Percentiles rank a stretch among this genome's conserved stretches.
Evolutionary conservation across 1,140 invertebrate species (phyloP).

Genomic region (Ladona fulva): DNA sequence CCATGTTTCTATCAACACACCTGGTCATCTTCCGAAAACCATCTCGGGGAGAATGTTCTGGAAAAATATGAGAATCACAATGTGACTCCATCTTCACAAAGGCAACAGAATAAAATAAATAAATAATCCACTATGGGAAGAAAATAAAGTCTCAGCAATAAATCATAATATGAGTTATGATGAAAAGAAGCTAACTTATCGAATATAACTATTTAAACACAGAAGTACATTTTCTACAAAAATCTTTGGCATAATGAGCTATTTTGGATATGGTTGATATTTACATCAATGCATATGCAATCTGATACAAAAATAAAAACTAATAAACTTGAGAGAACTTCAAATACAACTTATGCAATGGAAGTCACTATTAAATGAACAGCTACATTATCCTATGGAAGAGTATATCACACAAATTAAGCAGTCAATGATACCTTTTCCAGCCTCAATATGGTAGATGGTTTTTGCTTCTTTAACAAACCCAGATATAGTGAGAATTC

Average conservation of each 20-base stretch:
- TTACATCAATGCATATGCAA: too few species aligned
- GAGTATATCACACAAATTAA: not conserved
- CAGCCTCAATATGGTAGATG: not conserved
- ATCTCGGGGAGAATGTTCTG: not conserved
- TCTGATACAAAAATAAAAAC: too few species aligned
- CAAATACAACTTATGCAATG: too few species aligned
- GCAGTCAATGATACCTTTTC: not conserved
- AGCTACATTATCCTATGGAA: not conserved
- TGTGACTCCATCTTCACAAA: not conserved
- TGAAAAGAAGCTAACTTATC: too few species aligned
- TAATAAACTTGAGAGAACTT: too few species aligned
- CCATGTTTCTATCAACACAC: slow-evolving; percentile 5
- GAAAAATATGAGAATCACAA: not conserved
- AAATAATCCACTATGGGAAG: not conserved
- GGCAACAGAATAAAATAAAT: not conserved
- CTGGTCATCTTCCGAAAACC: not conserved
- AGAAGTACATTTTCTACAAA: too few species aligned
- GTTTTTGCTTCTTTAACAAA: not conserved
- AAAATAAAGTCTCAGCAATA: too few species aligned
- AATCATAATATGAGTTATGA: too few species aligned
- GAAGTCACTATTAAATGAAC: too few species aligned
- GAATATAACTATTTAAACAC: too few species aligned
- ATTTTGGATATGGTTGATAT: too few species aligned
- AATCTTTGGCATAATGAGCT: too few species aligned
- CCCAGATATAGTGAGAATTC: not conserved